Evolutionary conservation across 2,113 vertebrate species (phyloP).

Genomic region (Panthera leo): DNA sequence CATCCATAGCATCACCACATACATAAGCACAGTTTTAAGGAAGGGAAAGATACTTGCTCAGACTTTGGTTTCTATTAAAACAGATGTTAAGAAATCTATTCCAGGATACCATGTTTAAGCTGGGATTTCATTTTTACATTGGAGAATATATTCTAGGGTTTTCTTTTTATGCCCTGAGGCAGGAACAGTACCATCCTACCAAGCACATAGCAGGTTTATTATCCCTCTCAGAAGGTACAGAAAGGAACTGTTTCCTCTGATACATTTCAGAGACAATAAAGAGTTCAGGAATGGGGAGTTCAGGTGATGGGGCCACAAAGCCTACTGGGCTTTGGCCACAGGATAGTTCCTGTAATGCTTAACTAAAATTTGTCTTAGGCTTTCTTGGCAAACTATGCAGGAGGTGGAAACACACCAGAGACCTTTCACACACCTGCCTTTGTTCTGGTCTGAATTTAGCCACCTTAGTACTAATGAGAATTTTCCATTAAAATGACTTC

Average conservation of each 20-base stretch:
- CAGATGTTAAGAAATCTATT: slow-evolving; percentile 21
- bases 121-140: slow-evolving; percentile 24
- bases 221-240: not conserved
- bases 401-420: slow-evolving; percentile 70
- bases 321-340: slow-evolving; percentile 66
- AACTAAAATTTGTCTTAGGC: slow-evolving; percentile 80
- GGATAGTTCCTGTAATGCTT: slow-evolving; percentile 72
- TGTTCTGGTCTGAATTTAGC: slow-evolving; percentile 26
- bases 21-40: not conserved
- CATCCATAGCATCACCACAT: too few species aligned
- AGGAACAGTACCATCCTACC: not conserved
- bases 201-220: not conserved
- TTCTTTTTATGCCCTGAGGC: not conserved
- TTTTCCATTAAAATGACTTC: not conserved
- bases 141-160: not conserved
- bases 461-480: not conserved
- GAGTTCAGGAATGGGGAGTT: not conserved
- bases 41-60: not conserved
- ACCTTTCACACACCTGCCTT: slow-evolving; percentile 52
- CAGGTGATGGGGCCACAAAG: slow-evolving; percentile 51
- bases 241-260: not conserved
- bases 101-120: not conserved
- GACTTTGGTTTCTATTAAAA: not conserved
- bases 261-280: not conserved
- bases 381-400: slow-evolving; percentile 74